These are phyloP conservation scores for Acanthopleura granulata DNA, from an alignment of 2,888 invertebrate genomes.

Conservation along the genomic window DNA sequence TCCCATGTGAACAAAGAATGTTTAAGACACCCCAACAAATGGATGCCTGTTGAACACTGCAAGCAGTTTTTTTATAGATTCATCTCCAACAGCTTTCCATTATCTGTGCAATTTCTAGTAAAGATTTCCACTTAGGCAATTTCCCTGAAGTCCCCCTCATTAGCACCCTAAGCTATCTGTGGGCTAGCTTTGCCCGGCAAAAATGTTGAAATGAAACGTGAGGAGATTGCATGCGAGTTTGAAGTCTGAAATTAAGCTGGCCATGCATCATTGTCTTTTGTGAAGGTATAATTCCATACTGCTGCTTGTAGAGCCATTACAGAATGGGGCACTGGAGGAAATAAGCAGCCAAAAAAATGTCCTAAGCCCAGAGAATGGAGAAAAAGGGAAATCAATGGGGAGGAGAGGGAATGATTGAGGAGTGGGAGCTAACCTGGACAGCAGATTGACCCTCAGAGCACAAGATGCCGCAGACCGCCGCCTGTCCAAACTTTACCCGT, in stretches of 20 bases:
- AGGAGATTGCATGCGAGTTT: constrained; percentile 7
- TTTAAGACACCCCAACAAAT: no score
- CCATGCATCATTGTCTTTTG: constrained; percentile 8
- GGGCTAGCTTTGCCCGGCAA: background rate
- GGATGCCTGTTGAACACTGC: no score
- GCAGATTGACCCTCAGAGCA: background rate
- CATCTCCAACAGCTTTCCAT: no score
- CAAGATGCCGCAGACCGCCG: background rate
- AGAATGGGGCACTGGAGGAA: background rate
- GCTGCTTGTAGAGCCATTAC: background rate
- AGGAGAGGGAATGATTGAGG: constrained; percentile 3
- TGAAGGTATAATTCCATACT: constrained; percentile 5
- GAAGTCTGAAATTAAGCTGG: background rate
- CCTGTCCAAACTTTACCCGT: background rate
- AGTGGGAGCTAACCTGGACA: background rate
- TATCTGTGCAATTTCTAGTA: no score
- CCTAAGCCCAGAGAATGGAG: background rate
- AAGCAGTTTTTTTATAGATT: no score
- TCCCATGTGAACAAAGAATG: no score
- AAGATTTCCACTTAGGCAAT: background rate
- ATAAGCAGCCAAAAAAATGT: background rate
- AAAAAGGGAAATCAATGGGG: constrained; percentile 1
- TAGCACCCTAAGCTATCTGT: background rate
- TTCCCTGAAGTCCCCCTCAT: background rate
- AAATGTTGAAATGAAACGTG: constrained; percentile 1